phyloP scores from a whole-genome alignment of 2,113 vertebrate species.

The Capreolus pygargus region DNA sequence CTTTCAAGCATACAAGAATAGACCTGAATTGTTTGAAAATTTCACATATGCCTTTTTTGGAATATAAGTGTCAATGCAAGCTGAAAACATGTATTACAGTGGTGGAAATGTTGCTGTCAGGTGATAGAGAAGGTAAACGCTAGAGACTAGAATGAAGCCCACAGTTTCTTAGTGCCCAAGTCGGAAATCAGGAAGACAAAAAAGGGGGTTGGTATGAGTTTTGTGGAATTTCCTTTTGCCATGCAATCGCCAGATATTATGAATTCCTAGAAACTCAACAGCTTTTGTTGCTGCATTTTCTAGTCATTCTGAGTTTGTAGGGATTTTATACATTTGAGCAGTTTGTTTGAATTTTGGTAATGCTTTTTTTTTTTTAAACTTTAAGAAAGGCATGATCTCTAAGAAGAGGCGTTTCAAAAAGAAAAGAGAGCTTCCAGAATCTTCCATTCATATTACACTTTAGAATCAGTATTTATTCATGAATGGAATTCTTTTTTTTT shows the following conservation, averaged over 20 bases:
- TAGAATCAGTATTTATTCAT: neutral
- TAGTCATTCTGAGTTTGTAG: neutral
- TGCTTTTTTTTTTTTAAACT: neutral
- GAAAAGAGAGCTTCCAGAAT: neutral
- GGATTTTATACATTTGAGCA: neutral
- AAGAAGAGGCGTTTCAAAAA: neutral
- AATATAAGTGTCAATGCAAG: neutral
- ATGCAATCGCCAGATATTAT: neutral
- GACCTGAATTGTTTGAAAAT: neutral
- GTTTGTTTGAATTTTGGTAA: neutral
- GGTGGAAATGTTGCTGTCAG: neutral
- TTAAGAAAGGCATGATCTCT: neutral
- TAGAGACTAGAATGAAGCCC: neutral
- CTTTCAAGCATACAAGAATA: neutral
- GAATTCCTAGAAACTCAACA: neutral
- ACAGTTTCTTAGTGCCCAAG: neutral
- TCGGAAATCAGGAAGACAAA: neutral
- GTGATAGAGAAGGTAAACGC: neutral
- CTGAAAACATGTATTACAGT: neutral
- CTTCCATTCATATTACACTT: neutral
- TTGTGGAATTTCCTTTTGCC: neutral
- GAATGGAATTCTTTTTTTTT: slow-evolving; percentile 6
- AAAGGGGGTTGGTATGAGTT: neutral
- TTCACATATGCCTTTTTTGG: neutral
- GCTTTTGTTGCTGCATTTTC: neutral